A percentile compares a stretch with the other conserved stretches of the same genome.
phyloP scores from a whole-genome alignment of 2,888 invertebrate species.

The Melangyna quadrimaculata region DNA sequence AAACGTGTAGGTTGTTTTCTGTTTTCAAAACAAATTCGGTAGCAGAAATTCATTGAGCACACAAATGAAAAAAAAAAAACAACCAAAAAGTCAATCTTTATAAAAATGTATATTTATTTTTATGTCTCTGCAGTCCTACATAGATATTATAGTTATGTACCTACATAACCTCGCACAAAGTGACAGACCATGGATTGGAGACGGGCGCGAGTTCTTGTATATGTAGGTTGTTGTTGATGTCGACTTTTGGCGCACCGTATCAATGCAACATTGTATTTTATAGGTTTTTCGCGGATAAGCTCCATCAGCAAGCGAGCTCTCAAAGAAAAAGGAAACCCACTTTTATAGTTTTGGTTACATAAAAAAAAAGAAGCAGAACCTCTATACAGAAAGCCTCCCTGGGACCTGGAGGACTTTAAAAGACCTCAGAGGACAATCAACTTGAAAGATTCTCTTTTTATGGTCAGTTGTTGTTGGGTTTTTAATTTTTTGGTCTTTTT shows the following conservation, averaged over 20 bases:
- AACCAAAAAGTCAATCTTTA: neutral
- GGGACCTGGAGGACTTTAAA: neutral
- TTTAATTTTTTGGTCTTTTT: constrained; percentile 9
- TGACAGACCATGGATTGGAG: neutral
- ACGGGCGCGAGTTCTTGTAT: neutral
- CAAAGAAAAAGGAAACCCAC: constrained; percentile 2
- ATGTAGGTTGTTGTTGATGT: neutral
- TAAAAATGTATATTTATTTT: neutral
- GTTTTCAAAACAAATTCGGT: constrained; percentile 40
- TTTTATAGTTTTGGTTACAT: constrained; percentile 9
- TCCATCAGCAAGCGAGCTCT: neutral
- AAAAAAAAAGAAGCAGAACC: neutral
- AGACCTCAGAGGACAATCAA: constrained; percentile 39
- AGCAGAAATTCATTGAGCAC: constrained; percentile 25
- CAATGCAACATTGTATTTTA: constrained; percentile 61
- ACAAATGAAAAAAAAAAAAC: neutral
- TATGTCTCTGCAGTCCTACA: neutral
- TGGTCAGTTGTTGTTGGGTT: constrained; percentile 12
- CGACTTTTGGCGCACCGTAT: constrained; percentile 21
- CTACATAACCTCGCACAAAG: neutral
- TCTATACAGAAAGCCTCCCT: neutral
- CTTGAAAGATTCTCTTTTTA: constrained; percentile 25
- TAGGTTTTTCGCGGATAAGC: constrained; percentile 50
- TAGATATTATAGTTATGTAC: neutral
- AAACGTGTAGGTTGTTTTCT: neutral